A percentile compares a stretch with the other conserved stretches of the same genome.
These are phyloP conservation scores for Aspidiotus rigidus DNA, from an alignment of 2,888 invertebrate genomes.

Conservation along the genomic window DNA sequence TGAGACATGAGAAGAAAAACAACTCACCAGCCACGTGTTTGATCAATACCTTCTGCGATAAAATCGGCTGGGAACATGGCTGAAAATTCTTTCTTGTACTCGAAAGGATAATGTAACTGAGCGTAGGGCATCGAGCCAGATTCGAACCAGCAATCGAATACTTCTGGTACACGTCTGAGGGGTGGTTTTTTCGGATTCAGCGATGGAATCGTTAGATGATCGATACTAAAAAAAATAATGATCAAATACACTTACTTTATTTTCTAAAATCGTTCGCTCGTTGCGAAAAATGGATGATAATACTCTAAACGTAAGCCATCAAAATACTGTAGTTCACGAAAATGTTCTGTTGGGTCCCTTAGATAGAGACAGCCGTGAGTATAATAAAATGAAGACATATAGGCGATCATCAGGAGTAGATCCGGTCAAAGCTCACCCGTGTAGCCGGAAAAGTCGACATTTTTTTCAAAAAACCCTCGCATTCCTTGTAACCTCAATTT, in stretches of 20 bases:
- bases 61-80: slow-evolving; percentile 95
- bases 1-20: neutral
- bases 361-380: too few relatives aligned
- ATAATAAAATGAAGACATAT: too few relatives aligned
- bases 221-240: slow-evolving; percentile 52
- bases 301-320: neutral
- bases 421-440: too few relatives aligned
- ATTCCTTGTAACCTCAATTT: too few relatives aligned
- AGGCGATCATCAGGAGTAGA: too few relatives aligned
- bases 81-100: slow-evolving; percentile 77
- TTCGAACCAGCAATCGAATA: slow-evolving; percentile 99
- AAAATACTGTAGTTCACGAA: neutral
- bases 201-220: slow-evolving; percentile 87
- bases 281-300: neutral
- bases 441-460: too few relatives aligned
- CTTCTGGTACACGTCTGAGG: slow-evolving; percentile 76
- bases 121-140: slow-evolving; percentile 99
- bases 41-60: slow-evolving; percentile 98
- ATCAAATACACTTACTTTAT: neutral
- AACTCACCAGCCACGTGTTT: slow-evolving; percentile 81
- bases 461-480: too few relatives aligned
- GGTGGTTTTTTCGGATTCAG: slow-evolving; percentile 70
- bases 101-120: slow-evolving; percentile 92
- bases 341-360: too few relatives aligned
- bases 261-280: neutral